phyloP scores from a whole-genome alignment of 1,140 invertebrate species.

The Fopius arisanus region DNA sequence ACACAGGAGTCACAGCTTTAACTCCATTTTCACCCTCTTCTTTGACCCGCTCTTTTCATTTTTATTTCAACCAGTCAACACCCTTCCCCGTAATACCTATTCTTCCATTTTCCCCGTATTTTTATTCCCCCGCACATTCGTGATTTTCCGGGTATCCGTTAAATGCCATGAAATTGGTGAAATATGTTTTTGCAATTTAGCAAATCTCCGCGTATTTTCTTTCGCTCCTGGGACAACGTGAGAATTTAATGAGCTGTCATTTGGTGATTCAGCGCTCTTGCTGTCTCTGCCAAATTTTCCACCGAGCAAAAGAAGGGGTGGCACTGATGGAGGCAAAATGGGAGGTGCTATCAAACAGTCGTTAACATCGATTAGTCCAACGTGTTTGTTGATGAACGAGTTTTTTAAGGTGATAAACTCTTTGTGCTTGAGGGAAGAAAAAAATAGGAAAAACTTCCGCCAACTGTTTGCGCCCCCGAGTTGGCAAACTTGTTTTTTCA shows the following conservation, averaged over 20 bases:
- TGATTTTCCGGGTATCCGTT: background rate
- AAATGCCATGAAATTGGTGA: background rate
- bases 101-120: background rate
- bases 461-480: too few relatives aligned
- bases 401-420: background rate
- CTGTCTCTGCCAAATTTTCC: slow-evolving; percentile 41
- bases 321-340: background rate
- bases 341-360: slow-evolving; percentile 39
- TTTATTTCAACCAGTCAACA: background rate
- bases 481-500: too few relatives aligned
- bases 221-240: background rate
- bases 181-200: background rate
- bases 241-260: background rate
- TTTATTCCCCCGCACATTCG: background rate
- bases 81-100: background rate
- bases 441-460: background rate
- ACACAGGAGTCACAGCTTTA: background rate
- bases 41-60: background rate
- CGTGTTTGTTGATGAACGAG: slow-evolving; percentile 6
- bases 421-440: background rate
- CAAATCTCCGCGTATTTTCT: background rate
- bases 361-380: slow-evolving; percentile 46
- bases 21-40: slow-evolving; percentile 3
- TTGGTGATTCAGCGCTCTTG: background rate
- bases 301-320: background rate